A percentile compares a stretch with the other conserved stretches of the same genome.
Conservation (phyloP, 2,888 invertebrate genomes). For the Calameuta idolon region DNA sequence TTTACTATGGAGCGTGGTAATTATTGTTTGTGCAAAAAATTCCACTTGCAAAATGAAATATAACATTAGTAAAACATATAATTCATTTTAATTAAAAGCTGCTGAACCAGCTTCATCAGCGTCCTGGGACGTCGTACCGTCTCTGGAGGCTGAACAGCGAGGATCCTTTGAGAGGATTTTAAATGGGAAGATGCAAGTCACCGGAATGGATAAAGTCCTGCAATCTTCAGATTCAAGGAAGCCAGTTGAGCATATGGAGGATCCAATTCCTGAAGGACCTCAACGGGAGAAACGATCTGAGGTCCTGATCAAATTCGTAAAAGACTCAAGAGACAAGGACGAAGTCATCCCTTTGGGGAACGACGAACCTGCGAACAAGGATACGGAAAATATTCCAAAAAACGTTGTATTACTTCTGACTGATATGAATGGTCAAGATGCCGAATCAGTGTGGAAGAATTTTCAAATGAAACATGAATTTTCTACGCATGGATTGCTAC, state of each 20-base stretch:
- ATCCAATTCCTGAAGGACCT: slow-evolving; percentile 18
- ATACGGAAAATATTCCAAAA: slow-evolving; percentile 20
- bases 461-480: slow-evolving; percentile 30
- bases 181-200: slow-evolving; percentile 28
- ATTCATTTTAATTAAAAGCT: not conserved
- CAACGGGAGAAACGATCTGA: slow-evolving; percentile 28
- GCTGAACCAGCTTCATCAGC: slow-evolving; percentile 3
- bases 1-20: slow-evolving; percentile 24
- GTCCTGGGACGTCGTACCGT: slow-evolving; percentile 5
- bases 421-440: slow-evolving; percentile 27
- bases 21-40: not conserved
- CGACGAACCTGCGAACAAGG: not conserved
- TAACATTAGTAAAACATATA: not conserved
- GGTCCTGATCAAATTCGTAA: not conserved
- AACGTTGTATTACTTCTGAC: slow-evolving; percentile 44
- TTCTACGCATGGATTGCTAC: slow-evolving; percentile 38
- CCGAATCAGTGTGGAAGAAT: slow-evolving; percentile 23
- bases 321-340: slow-evolving; percentile 10
- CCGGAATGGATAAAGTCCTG: slow-evolving; percentile 28
- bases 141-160: slow-evolving; percentile 14
- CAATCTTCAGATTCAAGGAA: slow-evolving; percentile 27
- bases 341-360: slow-evolving; percentile 7
- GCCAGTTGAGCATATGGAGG: slow-evolving; percentile 20
- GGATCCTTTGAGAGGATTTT: slow-evolving; percentile 18
- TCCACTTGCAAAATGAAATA: not conserved